Base-by-base conservation (phyloP, 1,140 invertebrate species). In the Metaphire vulgaris region DNA sequence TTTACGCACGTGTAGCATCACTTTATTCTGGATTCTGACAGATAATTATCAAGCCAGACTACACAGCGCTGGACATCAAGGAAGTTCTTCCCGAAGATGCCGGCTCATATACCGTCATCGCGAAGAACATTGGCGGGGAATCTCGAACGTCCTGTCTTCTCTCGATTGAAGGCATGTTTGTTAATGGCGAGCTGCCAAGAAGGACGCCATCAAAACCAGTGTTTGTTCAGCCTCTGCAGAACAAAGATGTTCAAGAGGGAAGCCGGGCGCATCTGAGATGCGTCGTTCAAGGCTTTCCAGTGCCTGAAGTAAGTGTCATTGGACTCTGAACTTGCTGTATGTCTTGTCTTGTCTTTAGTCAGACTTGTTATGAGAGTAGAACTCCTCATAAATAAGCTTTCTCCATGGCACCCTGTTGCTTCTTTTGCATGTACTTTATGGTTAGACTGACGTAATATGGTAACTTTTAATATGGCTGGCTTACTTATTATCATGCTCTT, bases 1-100 rank as follows among this genome's bases (percentile, higher is more conserved):
- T n/a, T n/a, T n/a, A n/a, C n/a, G n/a, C n/a, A n/a, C n/a, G n/a
- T n/a, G n/a, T n/a, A n/a, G n/a, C n/a, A n/a, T n/a, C n/a, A n/a
- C n/a, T n/a, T n/a, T n/a, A n/a, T n/a, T n/a, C n/a, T n/a, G n/a
- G n/a, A n/a, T n/a, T 56, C 66, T 79, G 81, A 28, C 76, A 86
- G 84, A 83, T 86, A 31, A 80, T 81, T 33, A 83, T 83, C 29
- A 82, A 83, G 41, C 74, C 79, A 1, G 85, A 83, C 65, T 80
- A 80, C 70, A 83, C 83, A 14, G 79, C 93, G 1, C 86, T 99
- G 28, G 92, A 97, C 29, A 97, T 99, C 79, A 90, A 91, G 73
- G 96, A 98, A 89, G 94, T 97, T 0, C 97, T 96, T 86, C 94
- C 95, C 0, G 96, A 99, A 89, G 97, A 99, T 86, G 93, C 95